Base-by-base conservation (phyloP, 2,888 invertebrate species). In the Prenolepis imparis region DNA sequence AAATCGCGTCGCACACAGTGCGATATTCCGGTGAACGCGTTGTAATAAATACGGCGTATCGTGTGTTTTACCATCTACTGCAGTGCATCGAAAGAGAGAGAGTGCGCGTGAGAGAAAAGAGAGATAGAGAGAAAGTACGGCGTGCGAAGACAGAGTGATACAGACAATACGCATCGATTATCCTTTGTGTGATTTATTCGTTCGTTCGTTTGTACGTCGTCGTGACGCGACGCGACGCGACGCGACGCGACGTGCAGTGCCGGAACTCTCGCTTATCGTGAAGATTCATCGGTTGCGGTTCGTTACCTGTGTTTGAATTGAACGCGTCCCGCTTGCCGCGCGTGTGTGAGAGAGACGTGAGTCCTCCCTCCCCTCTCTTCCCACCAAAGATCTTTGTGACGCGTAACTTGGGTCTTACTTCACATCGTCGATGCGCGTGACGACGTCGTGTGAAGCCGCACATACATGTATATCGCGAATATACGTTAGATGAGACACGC, bases 121-220 rank as follows among this genome's bases (percentile, higher is more conserved):
- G 32, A 63, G 68, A 82, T 57, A 80, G 77, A 77, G 83, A 84
- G 82, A 84, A 68, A 67, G 21, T 73, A 63, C 36, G 67, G 55
- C 41, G 39, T 68, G 84, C 80, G 84, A 84, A 84, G 83, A 84
- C 85, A 86, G 87, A 75, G 82, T 83, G 85, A 73, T 55, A 83
- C 70, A 85, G 57, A 82, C 74, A 59, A 39, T 63, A 55, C 44
- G 52, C 44, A 36, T 75, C 74, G 63, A 75, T 72, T 87, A 75
- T 88, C 85, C 86, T 88, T 85, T 83, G 89, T 84, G 89, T 72
- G 87, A 44, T 68, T 77, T 83, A 77, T 83, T 67, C 32, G 44
- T 80, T 85, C 83, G 75, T 82, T 63, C 86, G 28, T 52, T 39
- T 11, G 6, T 74, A 82, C 84, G 87, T 28, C 83, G 72, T 80